Evolutionary conservation across 1,140 invertebrate species (phyloP).

Genomic region (Drosophila pseudoananassae): DNA sequence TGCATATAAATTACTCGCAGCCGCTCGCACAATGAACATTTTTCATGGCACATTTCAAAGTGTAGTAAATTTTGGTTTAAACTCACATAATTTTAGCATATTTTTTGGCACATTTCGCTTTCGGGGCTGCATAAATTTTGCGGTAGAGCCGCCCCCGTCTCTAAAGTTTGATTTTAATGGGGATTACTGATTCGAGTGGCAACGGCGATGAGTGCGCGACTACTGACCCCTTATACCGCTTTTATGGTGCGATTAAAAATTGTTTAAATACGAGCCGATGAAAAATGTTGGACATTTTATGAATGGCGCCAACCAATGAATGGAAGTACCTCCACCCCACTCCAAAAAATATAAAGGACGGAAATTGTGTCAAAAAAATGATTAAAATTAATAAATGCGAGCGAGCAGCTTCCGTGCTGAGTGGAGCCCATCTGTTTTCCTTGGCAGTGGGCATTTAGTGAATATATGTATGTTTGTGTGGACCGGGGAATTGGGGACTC

Average conservation of each 20-base stretch:
- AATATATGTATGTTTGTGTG: constrained; percentile 35
- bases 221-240: constrained; percentile 22
- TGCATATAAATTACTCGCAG: constrained; percentile 66
- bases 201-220: not conserved
- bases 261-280: constrained; percentile 68
- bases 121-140: constrained; percentile 47
- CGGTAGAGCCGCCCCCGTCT: not conserved
- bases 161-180: constrained; percentile 45
- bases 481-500: constrained; percentile 10
- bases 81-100: constrained; percentile 65
- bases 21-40: constrained; percentile 61
- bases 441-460: constrained; percentile 67
- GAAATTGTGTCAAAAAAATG: constrained; percentile 58
- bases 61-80: constrained; percentile 79
- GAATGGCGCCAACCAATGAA: constrained; percentile 40
- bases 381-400: constrained; percentile 80
- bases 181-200: constrained; percentile 36
- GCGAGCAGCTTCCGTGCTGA: constrained; percentile 41
- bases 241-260: constrained; percentile 76
- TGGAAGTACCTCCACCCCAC: not conserved
- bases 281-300: constrained; percentile 48
- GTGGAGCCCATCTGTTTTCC: constrained; percentile 46
- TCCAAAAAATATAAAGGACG: constrained; percentile 16
- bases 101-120: constrained; percentile 32
- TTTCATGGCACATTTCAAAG: constrained; percentile 78